Base-by-base conservation (phyloP, 2,888 invertebrate genomes). In the Hirtodrosophila confusa region DNA sequence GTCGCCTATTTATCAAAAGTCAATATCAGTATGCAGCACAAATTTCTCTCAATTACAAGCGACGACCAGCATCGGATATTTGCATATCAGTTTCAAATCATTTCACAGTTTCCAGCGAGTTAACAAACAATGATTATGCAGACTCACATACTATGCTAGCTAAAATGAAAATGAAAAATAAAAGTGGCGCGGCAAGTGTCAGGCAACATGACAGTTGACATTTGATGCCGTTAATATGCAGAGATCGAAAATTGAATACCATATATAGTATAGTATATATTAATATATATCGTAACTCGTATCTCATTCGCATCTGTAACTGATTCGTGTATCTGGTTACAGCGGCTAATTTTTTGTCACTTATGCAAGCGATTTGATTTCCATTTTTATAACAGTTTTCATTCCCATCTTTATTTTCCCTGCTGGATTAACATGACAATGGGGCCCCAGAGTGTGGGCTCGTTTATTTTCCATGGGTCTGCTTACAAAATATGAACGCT, bases 321-420 rank as follows among this genome's bases (percentile, higher is more conserved):
- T 23, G 41, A 37, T 35, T 51, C 40, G 31, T 47, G 49, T 58
- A 40, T 74, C 54, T 53, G 49, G 53, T 63, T 66, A 60, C 64
- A 37, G 60, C 49, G 41, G 50, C 87, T 80, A 86, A 86, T 83
- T 83, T 82, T 55, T 75, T 86, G 70, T 86, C 85, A 68, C 80
- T 79, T 75, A 77, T 83, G 80, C 56, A 82, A 80, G 68, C 33
- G 9, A 10, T 47, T 37, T 17, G 44, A 66, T 56, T 61, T 49
- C 17, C 41, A 68, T 65, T 80, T 69, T 12, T 40, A 31, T 31
- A 31, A 8, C 31, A 31, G 66, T 76, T 71, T 70, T 35, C 39
- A 56, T 36, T 41, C 29, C 12, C 33, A 50, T 58, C 57, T 31
- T 54, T 54, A 66, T 72, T 75, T 83, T 68, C 56, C 40, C 35